Conservation (phyloP, 2,888 invertebrate species). For the Cerastis leucographa region DNA sequence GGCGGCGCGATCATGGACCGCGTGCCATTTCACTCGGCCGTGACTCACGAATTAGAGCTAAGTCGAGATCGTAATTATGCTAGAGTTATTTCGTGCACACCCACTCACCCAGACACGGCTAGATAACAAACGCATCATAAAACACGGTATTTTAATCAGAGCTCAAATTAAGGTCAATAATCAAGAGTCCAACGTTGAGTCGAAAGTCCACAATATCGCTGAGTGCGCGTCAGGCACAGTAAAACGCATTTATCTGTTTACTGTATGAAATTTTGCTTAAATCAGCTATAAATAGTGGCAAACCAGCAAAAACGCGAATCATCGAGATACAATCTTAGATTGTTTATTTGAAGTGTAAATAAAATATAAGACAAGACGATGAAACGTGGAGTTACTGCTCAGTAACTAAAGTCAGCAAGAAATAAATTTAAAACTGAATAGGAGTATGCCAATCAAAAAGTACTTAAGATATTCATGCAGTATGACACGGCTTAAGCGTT, state of each 20-base stretch:
- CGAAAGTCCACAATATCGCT: constrained; percentile 62
- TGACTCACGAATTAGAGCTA: constrained; percentile 90
- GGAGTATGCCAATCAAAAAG: constrained; percentile 53
- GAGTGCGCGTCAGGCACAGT: constrained; percentile 47
- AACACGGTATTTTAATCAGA: constrained; percentile 81
- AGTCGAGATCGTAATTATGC: constrained; percentile 87
- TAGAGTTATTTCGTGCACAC: constrained; percentile 86
- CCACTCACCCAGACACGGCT: constrained; percentile 77
- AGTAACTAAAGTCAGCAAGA: constrained; percentile 20
- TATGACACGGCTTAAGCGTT: constrained; percentile 58
- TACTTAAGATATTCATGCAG: constrained; percentile 53
- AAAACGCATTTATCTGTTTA: constrained; percentile 56
- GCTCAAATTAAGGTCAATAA: constrained; percentile 82
- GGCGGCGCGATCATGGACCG: constrained; percentile 80
- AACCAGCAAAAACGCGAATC: constrained; percentile 51
- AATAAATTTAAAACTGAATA: constrained; percentile 41
- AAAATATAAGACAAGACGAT: constrained; percentile 46
- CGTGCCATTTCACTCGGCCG: constrained; percentile 87
- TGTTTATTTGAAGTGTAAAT: constrained; percentile 52
- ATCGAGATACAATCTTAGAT: constrained; percentile 38
- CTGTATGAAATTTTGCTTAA: constrained; percentile 54
- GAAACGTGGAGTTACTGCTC: constrained; percentile 31
- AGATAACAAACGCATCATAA: constrained; percentile 79
- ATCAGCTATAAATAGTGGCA: constrained; percentile 64
- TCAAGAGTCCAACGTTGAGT: constrained; percentile 63